Percentiles rank a stretch among this genome's conserved stretches.
Evolutionary conservation across 2,888 invertebrate species (phyloP).

Genomic region (Nebria brevicollis): DNA sequence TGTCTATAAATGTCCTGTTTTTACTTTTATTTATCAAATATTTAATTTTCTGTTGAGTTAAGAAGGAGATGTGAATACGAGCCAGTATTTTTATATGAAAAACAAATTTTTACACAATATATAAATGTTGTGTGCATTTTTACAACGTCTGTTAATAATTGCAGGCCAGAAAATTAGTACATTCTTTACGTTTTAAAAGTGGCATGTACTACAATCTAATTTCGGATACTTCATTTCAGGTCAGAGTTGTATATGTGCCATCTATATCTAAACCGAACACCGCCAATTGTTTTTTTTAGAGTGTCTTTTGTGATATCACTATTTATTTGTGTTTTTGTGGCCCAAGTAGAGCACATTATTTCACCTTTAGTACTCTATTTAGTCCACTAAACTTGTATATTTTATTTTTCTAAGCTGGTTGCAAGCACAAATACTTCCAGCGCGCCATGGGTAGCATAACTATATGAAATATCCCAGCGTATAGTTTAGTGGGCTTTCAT

Average conservation of each 20-base stretch:
- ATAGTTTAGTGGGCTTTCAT: neutral
- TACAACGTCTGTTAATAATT: slow-evolving; percentile 27
- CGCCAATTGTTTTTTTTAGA: slow-evolving; percentile 34
- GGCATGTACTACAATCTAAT: slow-evolving; percentile 45
- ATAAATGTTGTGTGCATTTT: neutral
- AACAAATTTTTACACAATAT: neutral
- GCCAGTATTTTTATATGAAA: neutral
- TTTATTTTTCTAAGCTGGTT: neutral
- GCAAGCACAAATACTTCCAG: neutral
- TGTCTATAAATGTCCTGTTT: neutral
- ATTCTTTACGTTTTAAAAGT: slow-evolving; percentile 43
- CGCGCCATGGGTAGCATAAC: no score
- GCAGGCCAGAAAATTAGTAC: slow-evolving; percentile 41
- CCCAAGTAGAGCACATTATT: slow-evolving; percentile 11
- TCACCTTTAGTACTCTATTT: neutral
- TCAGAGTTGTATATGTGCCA: slow-evolving; percentile 35
- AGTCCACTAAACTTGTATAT: neutral
- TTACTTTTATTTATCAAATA: no score
- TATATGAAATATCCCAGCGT: neutral
- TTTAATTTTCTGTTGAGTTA: neutral
- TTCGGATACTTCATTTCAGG: slow-evolving; percentile 45
- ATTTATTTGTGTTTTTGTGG: slow-evolving; percentile 34
- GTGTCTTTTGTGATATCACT: slow-evolving; percentile 42
- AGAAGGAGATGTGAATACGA: neutral
- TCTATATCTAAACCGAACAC: slow-evolving; percentile 20